Base-by-base conservation (phyloP, 2,888 invertebrate species). In the Drosophila affinis region DNA sequence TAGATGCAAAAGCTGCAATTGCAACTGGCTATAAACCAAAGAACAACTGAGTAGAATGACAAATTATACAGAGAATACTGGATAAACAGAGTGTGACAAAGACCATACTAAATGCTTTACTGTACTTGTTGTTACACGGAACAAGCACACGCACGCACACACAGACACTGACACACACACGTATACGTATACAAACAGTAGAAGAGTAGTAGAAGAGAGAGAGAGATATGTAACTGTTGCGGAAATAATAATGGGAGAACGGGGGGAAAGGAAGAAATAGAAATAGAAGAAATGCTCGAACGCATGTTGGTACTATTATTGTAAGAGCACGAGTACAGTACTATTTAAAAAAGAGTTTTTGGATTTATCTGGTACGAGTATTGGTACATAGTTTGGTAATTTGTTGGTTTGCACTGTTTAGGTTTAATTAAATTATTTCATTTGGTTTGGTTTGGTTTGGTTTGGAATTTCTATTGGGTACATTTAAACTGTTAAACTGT, bases 21-120 rank as follows among this genome's bases (percentile, higher is more conserved):
- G 72, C 71, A 62, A 69, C 67, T 76, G 71, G 65, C 63, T 64
- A 75, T 47, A 59, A 77, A 75, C 68, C 47, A 69, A 77, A 75
- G 29, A 53, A 62, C 51, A 60, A 60, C 70, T 34, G 48, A 39
- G 46, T 56, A 67, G 45, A 64, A 39, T 54, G 48, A 70, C 55
- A 80, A 84, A 81, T 73, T 17, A 76, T 73, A 73, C 57, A 69
- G 49, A 61, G 47, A 56, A 49, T 69, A 77, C 62, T 80, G 65
- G 64, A 68, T 77, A 62, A 81, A 81, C 69, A 69, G 73, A 75
- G 72, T 80, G 81, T 82, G 78, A 64, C 53, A 79, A 81, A 70
- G 71, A 72, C 57, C 44, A 81, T 69, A 62, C 60, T 56, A 54
- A 67, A 67, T 59, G 69, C 68, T 59, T 52, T 59, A 53, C 49